Evolutionary conservation across 2,888 invertebrate genomes (phyloP).

Genomic region (Tiliacea aurago): DNA sequence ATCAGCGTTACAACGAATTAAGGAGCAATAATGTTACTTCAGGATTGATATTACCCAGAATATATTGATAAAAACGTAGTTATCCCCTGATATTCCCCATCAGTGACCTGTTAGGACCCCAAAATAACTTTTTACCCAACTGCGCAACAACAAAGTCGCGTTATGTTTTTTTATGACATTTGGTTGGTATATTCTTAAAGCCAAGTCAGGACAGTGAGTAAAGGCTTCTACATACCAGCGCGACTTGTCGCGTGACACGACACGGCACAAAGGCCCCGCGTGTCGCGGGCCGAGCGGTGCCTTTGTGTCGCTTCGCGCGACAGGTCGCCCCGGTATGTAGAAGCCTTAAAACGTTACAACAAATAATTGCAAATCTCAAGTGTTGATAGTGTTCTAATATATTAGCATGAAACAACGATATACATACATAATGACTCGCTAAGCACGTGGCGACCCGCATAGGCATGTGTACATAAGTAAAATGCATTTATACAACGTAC

Average conservation of each 20-base stretch:
- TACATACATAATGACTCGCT: constrained; percentile 12
- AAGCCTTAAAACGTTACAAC: too few relatives aligned
- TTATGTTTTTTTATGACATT: background rate
- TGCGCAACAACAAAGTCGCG: too few relatives aligned
- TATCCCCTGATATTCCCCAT: too few relatives aligned
- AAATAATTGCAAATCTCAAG: constrained; percentile 2
- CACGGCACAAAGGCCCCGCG: too few relatives aligned
- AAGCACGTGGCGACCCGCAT: constrained; percentile 34
- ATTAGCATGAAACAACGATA: constrained; percentile 17
- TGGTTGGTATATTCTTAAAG: background rate
- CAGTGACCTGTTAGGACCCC: background rate
- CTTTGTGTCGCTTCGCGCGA: too few relatives aligned
- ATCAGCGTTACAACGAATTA: too few relatives aligned
- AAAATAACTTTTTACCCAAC: too few relatives aligned
- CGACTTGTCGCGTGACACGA: too few relatives aligned
- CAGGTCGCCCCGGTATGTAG: too few relatives aligned
- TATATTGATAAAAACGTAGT: too few relatives aligned
- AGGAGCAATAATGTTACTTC: background rate
- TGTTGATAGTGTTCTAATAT: background rate
- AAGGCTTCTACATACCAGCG: too few relatives aligned
- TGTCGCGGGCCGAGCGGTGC: too few relatives aligned
- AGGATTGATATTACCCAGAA: background rate
- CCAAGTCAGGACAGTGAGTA: background rate
- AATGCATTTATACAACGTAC: constrained; percentile 6
- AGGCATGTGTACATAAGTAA: constrained; percentile 12